A percentile compares a stretch with the other conserved stretches of the same genome.
phyloP scores from a whole-genome alignment of 2,888 invertebrate genomes.

The Parasteatoda lunata region DNA sequence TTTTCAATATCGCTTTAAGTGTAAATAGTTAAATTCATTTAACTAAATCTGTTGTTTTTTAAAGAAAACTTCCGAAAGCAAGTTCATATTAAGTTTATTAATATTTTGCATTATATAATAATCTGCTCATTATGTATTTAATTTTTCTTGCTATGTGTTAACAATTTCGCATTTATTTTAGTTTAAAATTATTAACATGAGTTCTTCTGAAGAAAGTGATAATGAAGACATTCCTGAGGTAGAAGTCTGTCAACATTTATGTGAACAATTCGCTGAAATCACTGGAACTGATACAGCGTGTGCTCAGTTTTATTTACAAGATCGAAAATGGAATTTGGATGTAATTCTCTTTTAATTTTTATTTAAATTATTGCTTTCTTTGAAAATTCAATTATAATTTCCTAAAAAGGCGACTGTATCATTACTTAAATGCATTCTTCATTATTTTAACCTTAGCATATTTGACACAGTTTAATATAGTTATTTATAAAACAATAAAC shows the following conservation, averaged over 20 bases:
- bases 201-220: slow-evolving; percentile 51
- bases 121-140: background rate
- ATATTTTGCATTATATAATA: background rate
- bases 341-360: slow-evolving; percentile 72
- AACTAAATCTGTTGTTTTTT: background rate
- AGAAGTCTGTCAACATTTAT: slow-evolving; percentile 75
- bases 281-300: slow-evolving; percentile 78
- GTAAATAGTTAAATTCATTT: background rate
- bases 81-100: too few species aligned
- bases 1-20: background rate
- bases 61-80: too few species aligned
- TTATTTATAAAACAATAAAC: too few species aligned
- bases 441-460: too few species aligned
- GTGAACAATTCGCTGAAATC: slow-evolving; percentile 76
- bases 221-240: slow-evolving; percentile 70
- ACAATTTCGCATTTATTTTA: background rate
- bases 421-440: too few species aligned
- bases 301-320: slow-evolving; percentile 78
- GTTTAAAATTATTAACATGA: slow-evolving; percentile 28
- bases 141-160: background rate
- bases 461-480: too few species aligned
- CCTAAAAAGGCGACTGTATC: too few species aligned
- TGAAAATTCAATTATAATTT: too few species aligned
- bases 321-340: slow-evolving; percentile 77
- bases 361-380: slow-evolving; percentile 46